phyloP scores from a whole-genome alignment of 1,140 invertebrate species.

The Radopholus similis region DNA sequence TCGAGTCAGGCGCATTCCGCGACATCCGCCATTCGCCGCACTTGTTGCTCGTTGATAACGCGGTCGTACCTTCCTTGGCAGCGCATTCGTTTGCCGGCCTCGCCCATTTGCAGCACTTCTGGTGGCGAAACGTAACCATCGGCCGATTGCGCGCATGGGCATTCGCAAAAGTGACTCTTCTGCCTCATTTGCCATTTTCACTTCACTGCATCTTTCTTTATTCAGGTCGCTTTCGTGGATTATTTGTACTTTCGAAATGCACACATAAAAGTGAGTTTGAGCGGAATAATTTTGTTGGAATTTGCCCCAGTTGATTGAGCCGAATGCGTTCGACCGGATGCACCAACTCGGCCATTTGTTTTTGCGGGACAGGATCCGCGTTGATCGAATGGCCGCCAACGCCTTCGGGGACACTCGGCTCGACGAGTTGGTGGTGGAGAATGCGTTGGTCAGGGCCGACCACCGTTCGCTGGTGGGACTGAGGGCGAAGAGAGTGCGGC shows the following conservation, averaged over 20 bases:
- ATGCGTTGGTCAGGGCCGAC: neutral
- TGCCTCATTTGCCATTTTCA: constrained; percentile 34
- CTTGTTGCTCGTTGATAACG: constrained; percentile 35
- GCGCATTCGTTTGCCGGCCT: constrained; percentile 29
- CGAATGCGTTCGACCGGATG: neutral
- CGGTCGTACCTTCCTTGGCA: constrained; percentile 10
- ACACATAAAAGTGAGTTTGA: neutral
- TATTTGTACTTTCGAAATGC: neutral
- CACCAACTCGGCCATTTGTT: neutral
- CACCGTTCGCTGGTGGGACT: constrained; percentile 5
- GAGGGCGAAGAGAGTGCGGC: constrained; percentile 23
- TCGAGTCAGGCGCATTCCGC: constrained; percentile 19
- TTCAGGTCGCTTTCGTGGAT: neutral
- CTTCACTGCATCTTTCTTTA: constrained; percentile 15
- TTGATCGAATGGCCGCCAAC: constrained; percentile 21
- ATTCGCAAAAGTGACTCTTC: constrained; percentile 29
- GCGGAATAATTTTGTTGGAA: neutral
- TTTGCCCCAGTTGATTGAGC: neutral
- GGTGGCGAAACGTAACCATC: constrained; percentile 43
- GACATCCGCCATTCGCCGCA: constrained; percentile 33
- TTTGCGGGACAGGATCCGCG: constrained; percentile 17
- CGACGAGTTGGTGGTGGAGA: constrained; percentile 29
- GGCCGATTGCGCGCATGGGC: constrained; percentile 28
- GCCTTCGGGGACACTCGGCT: constrained; percentile 26
- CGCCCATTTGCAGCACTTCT: constrained; percentile 36